phyloP scores from a whole-genome alignment of 2,113 vertebrate species.

The Elanus axillaris region DNA sequence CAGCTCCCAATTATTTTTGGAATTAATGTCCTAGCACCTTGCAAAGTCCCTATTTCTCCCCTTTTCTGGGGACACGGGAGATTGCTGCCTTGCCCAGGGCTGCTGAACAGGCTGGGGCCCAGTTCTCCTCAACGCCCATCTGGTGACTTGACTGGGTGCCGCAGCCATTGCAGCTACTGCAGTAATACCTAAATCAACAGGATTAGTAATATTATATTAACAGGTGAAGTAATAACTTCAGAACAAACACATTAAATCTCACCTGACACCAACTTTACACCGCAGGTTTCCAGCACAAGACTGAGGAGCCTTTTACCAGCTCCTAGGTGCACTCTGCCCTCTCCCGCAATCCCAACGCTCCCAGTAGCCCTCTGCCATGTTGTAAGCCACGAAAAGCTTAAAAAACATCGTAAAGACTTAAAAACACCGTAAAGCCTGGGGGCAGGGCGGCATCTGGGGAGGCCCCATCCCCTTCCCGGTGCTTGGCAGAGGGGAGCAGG shows the following conservation, averaged over 20 bases:
- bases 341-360: background rate
- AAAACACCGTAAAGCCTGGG: too few relatives aligned
- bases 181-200: too few relatives aligned
- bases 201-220: accelerated
- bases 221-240: accelerated
- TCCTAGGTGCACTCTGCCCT: accelerated
- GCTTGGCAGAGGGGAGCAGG: background rate
- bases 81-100: accelerated
- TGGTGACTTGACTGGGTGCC: too few relatives aligned
- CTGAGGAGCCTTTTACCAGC: background rate
- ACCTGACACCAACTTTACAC: too few relatives aligned
- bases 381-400: background rate
- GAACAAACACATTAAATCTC: too few relatives aligned
- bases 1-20: background rate
- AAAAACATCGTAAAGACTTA: background rate
- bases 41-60: accelerated
- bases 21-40: accelerated
- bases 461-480: too few relatives aligned
- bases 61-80: background rate
- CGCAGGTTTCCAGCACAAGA: accelerated
- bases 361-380: background rate
- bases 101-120: background rate
- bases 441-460: too few relatives aligned
- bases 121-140: too few relatives aligned
- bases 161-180: background rate